A percentile compares a stretch with the other conserved stretches of the same genome.
Conservation (phyloP, 2,888 invertebrate genomes). For the Aphrophora alni region DNA sequence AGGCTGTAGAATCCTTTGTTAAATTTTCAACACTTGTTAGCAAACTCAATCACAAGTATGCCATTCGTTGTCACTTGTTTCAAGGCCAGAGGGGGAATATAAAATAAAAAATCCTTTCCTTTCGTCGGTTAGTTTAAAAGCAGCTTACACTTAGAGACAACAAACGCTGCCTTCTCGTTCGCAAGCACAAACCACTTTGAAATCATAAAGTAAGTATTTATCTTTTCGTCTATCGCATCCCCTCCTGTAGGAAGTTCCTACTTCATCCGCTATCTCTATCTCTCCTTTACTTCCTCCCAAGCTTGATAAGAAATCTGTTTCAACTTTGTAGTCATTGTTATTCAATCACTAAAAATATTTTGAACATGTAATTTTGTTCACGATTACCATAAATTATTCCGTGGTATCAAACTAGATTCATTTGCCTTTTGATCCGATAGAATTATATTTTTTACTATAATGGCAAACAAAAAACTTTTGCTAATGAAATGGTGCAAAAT, state of each 20-base stretch:
- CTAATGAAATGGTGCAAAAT: too few relatives aligned
- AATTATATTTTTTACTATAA: too few relatives aligned
- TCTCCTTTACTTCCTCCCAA: neutral
- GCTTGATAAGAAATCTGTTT: neutral
- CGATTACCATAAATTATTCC: too few relatives aligned
- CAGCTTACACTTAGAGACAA: neutral
- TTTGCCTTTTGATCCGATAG: too few relatives aligned
- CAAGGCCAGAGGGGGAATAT: conserved; percentile 9
- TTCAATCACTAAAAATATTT: neutral
- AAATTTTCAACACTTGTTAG: neutral
- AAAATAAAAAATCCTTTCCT: neutral
- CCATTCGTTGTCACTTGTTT: conserved; percentile 7
- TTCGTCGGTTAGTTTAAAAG: neutral
- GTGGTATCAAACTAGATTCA: too few relatives aligned
- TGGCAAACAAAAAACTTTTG: too few relatives aligned
- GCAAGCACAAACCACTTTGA: neutral
- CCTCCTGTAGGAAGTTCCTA: neutral
- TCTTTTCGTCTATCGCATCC: neutral
- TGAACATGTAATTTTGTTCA: neutral
- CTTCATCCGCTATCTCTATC: conserved; percentile 9
- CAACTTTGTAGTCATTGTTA: neutral
- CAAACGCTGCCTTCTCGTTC: neutral
- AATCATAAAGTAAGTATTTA: neutral
- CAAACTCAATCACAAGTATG: neutral
- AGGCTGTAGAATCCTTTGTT: conserved; percentile 6